These are phyloP conservation scores for Pseudomyrmex dendroicus DNA, from an alignment of 1,140 invertebrate species.

Conservation along the genomic window DNA sequence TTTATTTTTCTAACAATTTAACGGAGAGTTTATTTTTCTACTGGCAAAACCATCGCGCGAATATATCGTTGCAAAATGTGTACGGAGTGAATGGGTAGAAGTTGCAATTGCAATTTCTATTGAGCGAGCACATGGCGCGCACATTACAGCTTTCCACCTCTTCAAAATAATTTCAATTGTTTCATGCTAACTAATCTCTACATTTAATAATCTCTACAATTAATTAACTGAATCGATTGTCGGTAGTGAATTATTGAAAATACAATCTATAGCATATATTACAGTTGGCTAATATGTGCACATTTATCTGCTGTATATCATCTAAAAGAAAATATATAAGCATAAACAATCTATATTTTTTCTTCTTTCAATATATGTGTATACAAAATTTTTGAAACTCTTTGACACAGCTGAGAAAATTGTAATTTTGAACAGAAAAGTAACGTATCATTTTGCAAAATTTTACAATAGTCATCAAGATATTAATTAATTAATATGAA, in stretches of 20 bases:
- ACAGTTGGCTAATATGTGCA: background rate
- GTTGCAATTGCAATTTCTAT: slow-evolving; percentile 8
- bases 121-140: background rate
- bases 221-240: slow-evolving; percentile 54
- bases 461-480: too few relatives aligned
- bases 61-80: background rate
- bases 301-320: background rate
- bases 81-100: background rate
- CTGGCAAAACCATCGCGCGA: background rate
- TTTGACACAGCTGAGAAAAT: too few relatives aligned
- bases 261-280: background rate
- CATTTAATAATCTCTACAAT: slow-evolving; percentile 51
- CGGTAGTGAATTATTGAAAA: slow-evolving; percentile 41
- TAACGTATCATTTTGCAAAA: too few relatives aligned
- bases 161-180: slow-evolving; percentile 29
- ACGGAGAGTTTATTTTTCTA: background rate
- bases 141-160: background rate
- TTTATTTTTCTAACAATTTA: background rate
- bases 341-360: background rate
- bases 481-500: too few relatives aligned
- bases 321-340: background rate
- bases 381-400: too few relatives aligned
- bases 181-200: slow-evolving; percentile 52
- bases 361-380: background rate
- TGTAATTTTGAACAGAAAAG: too few relatives aligned